phyloP scores from a whole-genome alignment of 2,888 invertebrate species.

The Melanotus villosus region DNA sequence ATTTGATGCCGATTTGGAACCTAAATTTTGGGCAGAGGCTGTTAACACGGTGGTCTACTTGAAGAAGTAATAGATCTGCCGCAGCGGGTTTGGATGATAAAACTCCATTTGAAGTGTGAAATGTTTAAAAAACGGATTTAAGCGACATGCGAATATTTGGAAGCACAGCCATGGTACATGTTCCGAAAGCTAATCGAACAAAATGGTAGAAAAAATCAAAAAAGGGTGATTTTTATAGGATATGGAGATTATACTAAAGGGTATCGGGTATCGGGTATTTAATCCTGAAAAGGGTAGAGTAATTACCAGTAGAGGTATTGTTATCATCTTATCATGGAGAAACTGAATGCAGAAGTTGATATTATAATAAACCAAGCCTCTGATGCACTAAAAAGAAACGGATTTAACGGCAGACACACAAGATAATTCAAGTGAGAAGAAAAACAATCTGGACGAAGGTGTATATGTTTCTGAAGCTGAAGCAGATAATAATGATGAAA shows the following conservation, averaged over 20 bases:
- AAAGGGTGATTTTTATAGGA: slow-evolving; percentile 38
- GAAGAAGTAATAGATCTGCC: slow-evolving; percentile 40
- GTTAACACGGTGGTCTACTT: slow-evolving; percentile 33
- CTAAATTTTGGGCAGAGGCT: slow-evolving; percentile 53
- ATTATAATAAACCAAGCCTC: no score
- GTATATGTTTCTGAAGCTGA: no score
- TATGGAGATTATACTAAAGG: slow-evolving; percentile 38
- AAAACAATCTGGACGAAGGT: no score
- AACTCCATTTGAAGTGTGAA: slow-evolving; percentile 51
- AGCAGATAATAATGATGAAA: no score
- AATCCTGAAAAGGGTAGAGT: slow-evolving; percentile 40
- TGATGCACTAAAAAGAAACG: no score
- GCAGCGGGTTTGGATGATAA: slow-evolving; percentile 44
- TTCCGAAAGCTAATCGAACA: slow-evolving; percentile 31
- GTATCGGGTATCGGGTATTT: no score
- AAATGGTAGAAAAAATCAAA: slow-evolving; percentile 40
- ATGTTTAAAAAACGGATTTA: slow-evolving; percentile 57
- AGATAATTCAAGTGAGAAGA: no score
- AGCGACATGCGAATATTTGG: slow-evolving; percentile 53
- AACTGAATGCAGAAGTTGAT: no score
- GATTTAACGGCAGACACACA: no score
- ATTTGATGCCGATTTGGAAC: slow-evolving; percentile 52
- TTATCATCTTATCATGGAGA: no score
- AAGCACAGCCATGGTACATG: slow-evolving; percentile 38
- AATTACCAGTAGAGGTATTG: slow-evolving; percentile 36